These are phyloP conservation scores for Drosophila bocqueti DNA, from an alignment of 1,140 invertebrate species.

Conservation along the genomic window DNA sequence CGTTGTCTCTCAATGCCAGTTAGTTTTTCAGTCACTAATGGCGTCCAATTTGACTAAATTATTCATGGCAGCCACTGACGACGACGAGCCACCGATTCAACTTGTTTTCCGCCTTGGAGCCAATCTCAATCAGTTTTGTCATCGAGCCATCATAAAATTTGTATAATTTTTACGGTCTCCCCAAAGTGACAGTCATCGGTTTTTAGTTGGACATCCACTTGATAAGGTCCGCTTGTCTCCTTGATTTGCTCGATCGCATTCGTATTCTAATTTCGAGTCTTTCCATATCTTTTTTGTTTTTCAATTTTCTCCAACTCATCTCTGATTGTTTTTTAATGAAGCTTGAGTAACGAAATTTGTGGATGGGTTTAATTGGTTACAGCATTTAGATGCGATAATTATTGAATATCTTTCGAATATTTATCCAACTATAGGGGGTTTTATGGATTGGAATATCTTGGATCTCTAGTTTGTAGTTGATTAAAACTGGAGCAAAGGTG, in stretches of 20 bases:
- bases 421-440: slow-evolving; percentile 28
- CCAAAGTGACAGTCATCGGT: slow-evolving; percentile 75
- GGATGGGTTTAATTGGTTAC: slow-evolving; percentile 76
- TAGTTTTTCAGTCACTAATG: slow-evolving; percentile 56
- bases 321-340: slow-evolving; percentile 80
- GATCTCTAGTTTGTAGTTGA: slow-evolving; percentile 54
- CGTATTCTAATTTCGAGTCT: slow-evolving; percentile 62
- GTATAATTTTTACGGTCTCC: slow-evolving; percentile 78
- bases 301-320: slow-evolving; percentile 49
- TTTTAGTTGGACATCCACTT: slow-evolving; percentile 68
- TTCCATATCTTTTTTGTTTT: slow-evolving; percentile 15
- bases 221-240: slow-evolving; percentile 57
- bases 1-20: slow-evolving; percentile 27
- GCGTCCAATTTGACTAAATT: slow-evolving; percentile 79
- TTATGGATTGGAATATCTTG: slow-evolving; percentile 9
- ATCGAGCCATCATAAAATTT: slow-evolving; percentile 77
- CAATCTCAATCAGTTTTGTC: slow-evolving; percentile 75
- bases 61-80: slow-evolving; percentile 66
- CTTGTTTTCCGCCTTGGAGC: slow-evolving; percentile 60
- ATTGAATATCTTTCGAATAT: slow-evolving; percentile 50
- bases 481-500: slow-evolving; percentile 49
- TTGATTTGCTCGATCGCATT: slow-evolving; percentile 77
- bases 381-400: slow-evolving; percentile 71
- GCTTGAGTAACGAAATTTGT: slow-evolving; percentile 76
- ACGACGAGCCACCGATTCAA: slow-evolving; percentile 36